Conservation (phyloP, 2,888 invertebrate species). For the Hetaerina titia region DNA sequence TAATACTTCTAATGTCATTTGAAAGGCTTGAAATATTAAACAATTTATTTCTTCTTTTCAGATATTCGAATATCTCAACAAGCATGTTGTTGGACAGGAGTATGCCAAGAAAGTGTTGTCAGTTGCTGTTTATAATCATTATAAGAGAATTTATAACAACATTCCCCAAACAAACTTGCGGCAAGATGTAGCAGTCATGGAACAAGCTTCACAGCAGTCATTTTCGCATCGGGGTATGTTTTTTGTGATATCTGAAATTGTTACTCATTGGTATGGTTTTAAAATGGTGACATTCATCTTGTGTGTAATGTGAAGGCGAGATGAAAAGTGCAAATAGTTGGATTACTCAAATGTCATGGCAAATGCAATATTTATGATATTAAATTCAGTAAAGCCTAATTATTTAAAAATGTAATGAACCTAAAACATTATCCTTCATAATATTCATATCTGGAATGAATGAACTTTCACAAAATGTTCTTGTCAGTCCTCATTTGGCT, state of each 20-base stretch:
- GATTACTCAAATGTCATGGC: too few species aligned
- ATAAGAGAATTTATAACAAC: constrained; percentile 98
- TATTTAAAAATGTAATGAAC: too few species aligned
- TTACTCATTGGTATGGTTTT: not conserved
- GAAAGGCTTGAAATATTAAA: not conserved
- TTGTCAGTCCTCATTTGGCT: too few species aligned
- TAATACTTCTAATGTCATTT: too few species aligned
- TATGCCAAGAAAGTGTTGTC: constrained; percentile 98
- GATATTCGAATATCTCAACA: constrained; percentile 97
- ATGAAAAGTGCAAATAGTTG: too few species aligned
- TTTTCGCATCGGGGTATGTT: constrained; percentile 85
- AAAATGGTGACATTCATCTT: too few species aligned
- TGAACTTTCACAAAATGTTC: too few species aligned
- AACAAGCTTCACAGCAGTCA: constrained; percentile 84
- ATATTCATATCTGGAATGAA: too few species aligned
- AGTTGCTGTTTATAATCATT: constrained; percentile 99
- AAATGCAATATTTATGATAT: too few species aligned
- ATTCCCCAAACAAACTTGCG: constrained; percentile 76
- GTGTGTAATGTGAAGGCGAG: too few species aligned
- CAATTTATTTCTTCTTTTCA: constrained; percentile 74
- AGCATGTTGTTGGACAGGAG: constrained; percentile 98
- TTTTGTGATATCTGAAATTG: not conserved
- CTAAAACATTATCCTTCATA: too few species aligned
- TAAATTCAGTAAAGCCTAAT: too few species aligned
- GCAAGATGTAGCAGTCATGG: constrained; percentile 80